Evolutionary conservation across 2,113 vertebrate genomes (phyloP), one percentile per base, ranked within the genome.

Genomic region (Carettochelys insculpta): DNA sequence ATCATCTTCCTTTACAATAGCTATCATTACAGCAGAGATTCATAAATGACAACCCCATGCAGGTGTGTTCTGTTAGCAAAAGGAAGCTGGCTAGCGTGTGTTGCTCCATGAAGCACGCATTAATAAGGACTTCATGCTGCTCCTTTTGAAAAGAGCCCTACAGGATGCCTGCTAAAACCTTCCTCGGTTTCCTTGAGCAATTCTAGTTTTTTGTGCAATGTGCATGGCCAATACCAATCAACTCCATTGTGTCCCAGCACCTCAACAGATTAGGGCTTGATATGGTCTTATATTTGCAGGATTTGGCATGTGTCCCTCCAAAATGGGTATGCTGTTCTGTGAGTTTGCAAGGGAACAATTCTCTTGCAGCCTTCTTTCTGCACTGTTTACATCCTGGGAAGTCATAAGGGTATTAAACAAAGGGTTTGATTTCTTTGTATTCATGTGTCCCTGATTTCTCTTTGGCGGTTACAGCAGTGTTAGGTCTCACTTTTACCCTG

Each of bases 101-200:
- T 88, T 79, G 31, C 48, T 81, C 75, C 73, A 65, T 77, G 45
- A 56, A 61, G 31, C 25, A 13, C 8, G 16, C 38, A 27, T 58
- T 87, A 88, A 3, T 56, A 75, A 80, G 17, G 88, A 25, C 51
- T 83, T 50, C 2, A 34, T 45, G 8, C 22, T 83, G 20, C 47
- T 71, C 29, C 5, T 88, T 86, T 47, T 56, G 38, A 85, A 89
- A 93, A 89, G 12, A 90, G 50, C 41, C 53, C 38, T 20, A 51
- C 81, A 78, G 61, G 34, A 56, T 68, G 92, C 41, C 58, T 80
- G 8, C 68, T 52, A 38, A 75, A 87, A 78, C 14, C 51, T 25
- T 38, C 83, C 54, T 52, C 79, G 61, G 9, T 80, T 92, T 90
- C 81, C 31, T 8, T 43, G 27, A 29, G 4, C 51, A 73, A 1